Evolutionary conservation across 2,113 vertebrate genomes (phyloP), one percentile per base, ranked within the genome.

Genomic region (Vulpes lagopus): DNA sequence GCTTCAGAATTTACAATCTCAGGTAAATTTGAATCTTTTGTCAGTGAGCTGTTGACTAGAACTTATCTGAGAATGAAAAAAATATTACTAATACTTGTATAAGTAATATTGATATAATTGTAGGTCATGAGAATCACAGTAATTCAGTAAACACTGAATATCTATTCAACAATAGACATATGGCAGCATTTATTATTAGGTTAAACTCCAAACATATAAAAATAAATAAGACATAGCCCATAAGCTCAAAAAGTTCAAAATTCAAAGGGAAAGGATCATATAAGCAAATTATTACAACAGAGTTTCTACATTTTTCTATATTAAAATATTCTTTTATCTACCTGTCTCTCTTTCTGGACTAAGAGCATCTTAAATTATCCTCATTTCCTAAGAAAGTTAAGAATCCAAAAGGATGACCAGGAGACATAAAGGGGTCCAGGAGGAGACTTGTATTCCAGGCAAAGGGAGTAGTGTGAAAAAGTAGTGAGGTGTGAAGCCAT

Each of bases 1-100:
- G 69, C 25, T 87, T 95, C 87, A 87, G 79, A 93, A 93, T 93
- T 96, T 96, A 91, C 89, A 23, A 93, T 62, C 32, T 74, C 35
- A 35, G n/a, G 3, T 71, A 93, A 98, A 96, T 79, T 30, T 78
- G 43, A 76, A 94, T 59, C 51, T 76, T 69, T 69, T 84, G 8
- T 88, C 84, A 84, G 80, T 62, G 32, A 74, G 27, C n/a, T 80
- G 25, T 57, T 85, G 64, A 86, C 73, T 43, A 60, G 8, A 65
- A 60, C 27, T 89, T 49, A 74, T 78, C 8, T 55, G 35, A 95
- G 43, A 81, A 92, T 27, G 22, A 89, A 73, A 71, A 27, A 91
- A 91, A 84, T 5, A 51, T 43, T 53, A 89, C 11, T 15, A 32
- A 79, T 23, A 79, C 19, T 60, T n/a, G 10, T 51, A 30, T 80